A percentile compares a stretch with the other conserved stretches of the same genome.
Conservation (phyloP, 2,888 invertebrate species). For the Drosophila rubida region DNA sequence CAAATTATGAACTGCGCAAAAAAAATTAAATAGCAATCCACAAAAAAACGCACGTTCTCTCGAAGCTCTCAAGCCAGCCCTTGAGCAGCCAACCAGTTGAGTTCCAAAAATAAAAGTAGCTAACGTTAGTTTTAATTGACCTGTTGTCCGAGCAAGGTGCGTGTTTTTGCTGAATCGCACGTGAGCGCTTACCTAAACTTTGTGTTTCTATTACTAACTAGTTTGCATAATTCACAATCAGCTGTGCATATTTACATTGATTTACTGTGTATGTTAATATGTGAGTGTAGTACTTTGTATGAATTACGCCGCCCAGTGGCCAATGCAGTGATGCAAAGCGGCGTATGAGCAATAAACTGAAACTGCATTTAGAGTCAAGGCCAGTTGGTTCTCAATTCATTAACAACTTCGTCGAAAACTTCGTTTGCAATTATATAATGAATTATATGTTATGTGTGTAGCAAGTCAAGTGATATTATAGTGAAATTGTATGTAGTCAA, state of each 20-base stretch:
- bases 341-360: slow-evolving; percentile 48
- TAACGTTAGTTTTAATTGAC: slow-evolving; percentile 51
- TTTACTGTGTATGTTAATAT: slow-evolving; percentile 5
- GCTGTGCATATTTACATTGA: slow-evolving; percentile 65
- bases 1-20: slow-evolving; percentile 21
- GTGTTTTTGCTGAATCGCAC: slow-evolving; percentile 33
- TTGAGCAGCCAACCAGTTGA: slow-evolving; percentile 15
- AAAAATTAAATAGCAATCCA: neutral
- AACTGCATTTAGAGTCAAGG: slow-evolving; percentile 67
- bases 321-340: slow-evolving; percentile 38
- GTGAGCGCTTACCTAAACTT: slow-evolving; percentile 7
- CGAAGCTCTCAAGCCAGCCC: slow-evolving; percentile 9
- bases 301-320: slow-evolving; percentile 33
- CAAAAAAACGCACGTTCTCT: neutral
- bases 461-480: slow-evolving; percentile 13
- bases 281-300: slow-evolving; percentile 3
- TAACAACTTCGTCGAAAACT: slow-evolving; percentile 21
- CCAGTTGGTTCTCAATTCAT: slow-evolving; percentile 38
- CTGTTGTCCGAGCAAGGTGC: slow-evolving; percentile 56
- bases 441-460: neutral
- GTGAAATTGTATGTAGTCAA: neutral
- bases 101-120: slow-evolving; percentile 13
- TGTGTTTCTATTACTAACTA: slow-evolving; percentile 34
- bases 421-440: slow-evolving; percentile 32
- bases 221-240: slow-evolving; percentile 63